phyloP scores from a whole-genome alignment of 2,797 vertebrate genomes.

The Leptoclinus maculatus region DNA sequence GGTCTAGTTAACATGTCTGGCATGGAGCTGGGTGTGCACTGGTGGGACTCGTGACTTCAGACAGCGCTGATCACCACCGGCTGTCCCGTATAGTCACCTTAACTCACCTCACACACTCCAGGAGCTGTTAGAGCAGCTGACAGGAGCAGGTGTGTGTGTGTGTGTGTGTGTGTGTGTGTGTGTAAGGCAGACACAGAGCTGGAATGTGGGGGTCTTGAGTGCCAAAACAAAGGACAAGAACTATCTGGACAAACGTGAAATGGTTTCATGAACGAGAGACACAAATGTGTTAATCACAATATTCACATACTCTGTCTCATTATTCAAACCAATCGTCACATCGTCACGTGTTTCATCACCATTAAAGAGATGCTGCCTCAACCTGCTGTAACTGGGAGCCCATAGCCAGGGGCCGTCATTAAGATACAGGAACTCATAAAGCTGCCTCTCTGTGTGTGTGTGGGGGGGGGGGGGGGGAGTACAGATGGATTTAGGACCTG shows the following conservation, averaged over 20 bases:
- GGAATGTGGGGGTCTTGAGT: neutral
- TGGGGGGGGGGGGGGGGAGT: neutral
- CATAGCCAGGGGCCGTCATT: constrained; percentile 56
- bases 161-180: constrained; percentile 6
- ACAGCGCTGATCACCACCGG: neutral
- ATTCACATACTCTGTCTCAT: neutral
- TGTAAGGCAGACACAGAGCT: neutral
- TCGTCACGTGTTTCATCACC: constrained; percentile 5
- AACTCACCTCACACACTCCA: constrained; percentile 31
- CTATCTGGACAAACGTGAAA: neutral
- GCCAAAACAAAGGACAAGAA: neutral
- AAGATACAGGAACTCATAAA: constrained; percentile 41
- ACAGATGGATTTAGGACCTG: constrained; percentile 53
- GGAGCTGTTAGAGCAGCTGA: constrained; percentile 32
- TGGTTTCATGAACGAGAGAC: neutral
- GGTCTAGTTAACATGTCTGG: neutral
- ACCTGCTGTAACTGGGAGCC: constrained; percentile 30
- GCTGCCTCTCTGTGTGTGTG: constrained; percentile 3
- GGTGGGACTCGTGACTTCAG: neutral
- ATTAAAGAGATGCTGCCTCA: constrained; percentile 38
- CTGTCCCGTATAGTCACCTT: constrained; percentile 20
- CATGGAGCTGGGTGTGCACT: neutral
- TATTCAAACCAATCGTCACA: neutral
- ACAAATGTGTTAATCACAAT: neutral
- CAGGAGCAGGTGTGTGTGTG: constrained; percentile 21